These are phyloP conservation scores for Drosophila bipectinata DNA, from an alignment of 1,140 invertebrate genomes.

Conservation along the genomic window DNA sequence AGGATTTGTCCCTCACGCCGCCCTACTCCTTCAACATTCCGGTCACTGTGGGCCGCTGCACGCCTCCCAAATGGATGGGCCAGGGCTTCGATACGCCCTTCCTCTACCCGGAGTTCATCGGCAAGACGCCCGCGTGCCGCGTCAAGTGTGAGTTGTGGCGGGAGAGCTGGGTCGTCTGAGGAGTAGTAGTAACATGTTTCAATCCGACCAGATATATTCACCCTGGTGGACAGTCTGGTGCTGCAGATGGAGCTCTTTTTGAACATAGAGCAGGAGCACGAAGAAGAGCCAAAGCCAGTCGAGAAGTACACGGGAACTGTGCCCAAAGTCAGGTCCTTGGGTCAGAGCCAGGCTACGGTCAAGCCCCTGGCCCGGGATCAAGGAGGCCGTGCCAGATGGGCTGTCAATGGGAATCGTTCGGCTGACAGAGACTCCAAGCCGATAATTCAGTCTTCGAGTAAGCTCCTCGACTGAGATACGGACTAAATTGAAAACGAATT, in stretches of 20 bases:
- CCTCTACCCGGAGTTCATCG: conserved; percentile 36
- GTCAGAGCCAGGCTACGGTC: background rate
- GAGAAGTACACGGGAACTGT: conserved; percentile 25
- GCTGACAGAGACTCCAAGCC: background rate
- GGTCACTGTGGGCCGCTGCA: conserved; percentile 12
- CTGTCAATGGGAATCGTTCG: background rate
- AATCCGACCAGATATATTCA: conserved; percentile 41
- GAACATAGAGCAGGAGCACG: background rate
- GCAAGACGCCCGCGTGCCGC: conserved; percentile 17
- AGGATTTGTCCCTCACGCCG: background rate
- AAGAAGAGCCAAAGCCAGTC: background rate
- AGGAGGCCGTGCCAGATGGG: background rate
- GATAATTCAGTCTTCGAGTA: conserved; percentile 1
- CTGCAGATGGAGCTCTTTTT: conserved; percentile 27
- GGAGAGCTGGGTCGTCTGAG: background rate
- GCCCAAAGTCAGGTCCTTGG: conserved; percentile 21
- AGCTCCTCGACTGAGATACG: background rate
- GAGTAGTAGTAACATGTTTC: background rate
- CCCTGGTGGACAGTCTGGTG: conserved; percentile 31
- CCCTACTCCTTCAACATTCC: background rate
- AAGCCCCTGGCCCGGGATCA: background rate
- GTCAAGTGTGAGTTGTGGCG: conserved; percentile 34
- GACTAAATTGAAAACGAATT: background rate
- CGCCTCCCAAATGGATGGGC: conserved; percentile 20
- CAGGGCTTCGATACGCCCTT: conserved; percentile 55